These are phyloP conservation scores for Sycon ciliatum DNA, from an alignment of 37 sponge, comb jelly and placozoan genomes.

Conservation along the genomic window DNA sequence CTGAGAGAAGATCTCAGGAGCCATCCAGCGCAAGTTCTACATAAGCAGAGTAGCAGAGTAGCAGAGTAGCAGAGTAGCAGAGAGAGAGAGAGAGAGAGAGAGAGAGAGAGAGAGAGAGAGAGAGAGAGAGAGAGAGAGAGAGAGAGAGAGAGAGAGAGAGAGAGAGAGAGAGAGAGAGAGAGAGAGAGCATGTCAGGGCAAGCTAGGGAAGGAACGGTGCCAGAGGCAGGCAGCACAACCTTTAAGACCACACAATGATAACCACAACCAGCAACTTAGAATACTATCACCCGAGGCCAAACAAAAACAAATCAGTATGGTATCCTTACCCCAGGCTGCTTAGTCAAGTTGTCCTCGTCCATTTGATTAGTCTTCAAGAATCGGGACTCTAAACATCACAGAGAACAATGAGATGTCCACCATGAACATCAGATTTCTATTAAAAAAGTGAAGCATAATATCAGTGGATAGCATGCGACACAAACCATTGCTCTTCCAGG, in stretches of 20 bases:
- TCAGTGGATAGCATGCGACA: no score
- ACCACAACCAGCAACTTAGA: constrained; percentile 19
- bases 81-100: not conserved
- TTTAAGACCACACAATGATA: constrained; percentile 10
- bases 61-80: not conserved
- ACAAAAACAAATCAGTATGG: not conserved
- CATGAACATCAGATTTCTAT: no score
- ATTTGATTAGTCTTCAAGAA: constrained; percentile 29
- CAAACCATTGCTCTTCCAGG: no score
- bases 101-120: not conserved
- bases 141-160: not conserved
- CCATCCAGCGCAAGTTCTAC: constrained; percentile 49
- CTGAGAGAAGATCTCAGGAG: constrained; percentile 48
- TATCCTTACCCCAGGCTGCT: constrained; percentile 43
- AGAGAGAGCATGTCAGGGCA: no score
- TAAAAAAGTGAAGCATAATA: no score
- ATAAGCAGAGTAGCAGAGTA: constrained; percentile 16
- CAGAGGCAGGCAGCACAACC: not conserved
- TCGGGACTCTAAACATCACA: constrained; percentile 40
- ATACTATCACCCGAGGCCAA: no score
- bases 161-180: not conserved
- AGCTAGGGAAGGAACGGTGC: not conserved
- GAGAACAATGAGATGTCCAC: not conserved
- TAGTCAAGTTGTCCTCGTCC: constrained; percentile 31
- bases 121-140: not conserved